Conservation (phyloP, 2,113 vertebrate species). For the Phaethornis superciliosus region DNA sequence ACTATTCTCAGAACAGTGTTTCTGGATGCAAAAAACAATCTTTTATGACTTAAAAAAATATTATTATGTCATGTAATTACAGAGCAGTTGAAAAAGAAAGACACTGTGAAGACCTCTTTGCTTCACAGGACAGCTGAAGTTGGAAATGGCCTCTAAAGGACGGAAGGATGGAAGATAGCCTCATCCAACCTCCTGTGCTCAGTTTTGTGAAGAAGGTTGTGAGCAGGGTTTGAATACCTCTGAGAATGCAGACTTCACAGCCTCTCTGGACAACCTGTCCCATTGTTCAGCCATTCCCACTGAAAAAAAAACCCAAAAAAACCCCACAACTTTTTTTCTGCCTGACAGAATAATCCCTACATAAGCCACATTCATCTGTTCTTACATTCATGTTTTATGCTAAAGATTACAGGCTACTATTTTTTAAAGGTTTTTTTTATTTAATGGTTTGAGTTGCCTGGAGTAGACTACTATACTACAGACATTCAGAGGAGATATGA, state of each 20-base stretch:
- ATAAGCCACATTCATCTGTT: neutral
- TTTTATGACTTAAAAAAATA: neutral
- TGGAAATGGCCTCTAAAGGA: neutral
- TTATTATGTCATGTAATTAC: neutral
- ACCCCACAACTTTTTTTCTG: neutral
- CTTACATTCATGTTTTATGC: neutral
- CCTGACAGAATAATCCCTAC: neutral
- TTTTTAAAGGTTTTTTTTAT: neutral
- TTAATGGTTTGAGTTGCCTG: neutral
- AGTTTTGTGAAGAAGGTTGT: neutral
- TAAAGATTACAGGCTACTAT: neutral
- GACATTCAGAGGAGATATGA: neutral
- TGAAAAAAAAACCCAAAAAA: neutral
- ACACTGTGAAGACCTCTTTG: neutral
- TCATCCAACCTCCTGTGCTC: neutral
- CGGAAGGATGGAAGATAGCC: too few species aligned
- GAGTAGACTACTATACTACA: neutral
- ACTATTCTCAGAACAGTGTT: neutral
- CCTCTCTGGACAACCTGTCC: neutral
- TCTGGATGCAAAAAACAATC: neutral
- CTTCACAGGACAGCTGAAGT: neutral
- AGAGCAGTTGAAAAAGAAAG: neutral
- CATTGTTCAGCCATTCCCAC: neutral
- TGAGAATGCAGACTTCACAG: neutral
- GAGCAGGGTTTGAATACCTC: neutral